Conservation (phyloP, 1,140 invertebrate species). For the Trichoplusia ni region DNA sequence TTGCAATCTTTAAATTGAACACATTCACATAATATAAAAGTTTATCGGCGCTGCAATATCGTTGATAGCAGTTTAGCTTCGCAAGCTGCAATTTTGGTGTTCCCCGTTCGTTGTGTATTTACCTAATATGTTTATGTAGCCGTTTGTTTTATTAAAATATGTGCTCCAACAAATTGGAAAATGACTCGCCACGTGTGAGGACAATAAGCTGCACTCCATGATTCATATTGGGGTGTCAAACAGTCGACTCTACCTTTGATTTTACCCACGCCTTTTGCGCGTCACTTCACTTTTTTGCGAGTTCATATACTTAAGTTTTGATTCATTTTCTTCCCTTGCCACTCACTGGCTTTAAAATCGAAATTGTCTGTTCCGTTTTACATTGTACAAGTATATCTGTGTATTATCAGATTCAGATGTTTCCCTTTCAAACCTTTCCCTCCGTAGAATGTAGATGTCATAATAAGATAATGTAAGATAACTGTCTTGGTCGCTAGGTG, state of each 20-base stretch:
- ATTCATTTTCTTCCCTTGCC: neutral
- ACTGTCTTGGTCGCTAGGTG: neutral
- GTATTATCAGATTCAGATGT: no score
- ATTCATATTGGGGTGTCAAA: slow-evolving; percentile 12
- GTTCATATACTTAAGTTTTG: slow-evolving; percentile 3
- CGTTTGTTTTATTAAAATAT: slow-evolving; percentile 17
- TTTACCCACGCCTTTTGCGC: slow-evolving; percentile 22
- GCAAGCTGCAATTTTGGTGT: neutral
- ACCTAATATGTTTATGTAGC: neutral
- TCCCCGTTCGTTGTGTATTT: neutral
- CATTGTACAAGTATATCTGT: no score
- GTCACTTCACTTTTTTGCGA: neutral
- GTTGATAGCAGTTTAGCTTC: neutral
- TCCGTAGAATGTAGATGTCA: slow-evolving; percentile 1
- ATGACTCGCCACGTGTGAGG: slow-evolving; percentile 21
- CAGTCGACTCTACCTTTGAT: slow-evolving; percentile 13
- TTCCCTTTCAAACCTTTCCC: neutral
- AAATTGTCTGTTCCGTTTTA: no score
- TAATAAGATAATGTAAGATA: neutral
- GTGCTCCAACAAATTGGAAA: neutral
- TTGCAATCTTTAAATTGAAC: neutral
- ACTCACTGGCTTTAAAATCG: neutral
- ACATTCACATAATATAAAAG: neutral
- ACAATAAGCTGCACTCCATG: slow-evolving; percentile 8
- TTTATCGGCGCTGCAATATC: neutral